Conservation (phyloP, 2,113 vertebrate genomes). For the Tenebrosternarchus preto region DNA sequence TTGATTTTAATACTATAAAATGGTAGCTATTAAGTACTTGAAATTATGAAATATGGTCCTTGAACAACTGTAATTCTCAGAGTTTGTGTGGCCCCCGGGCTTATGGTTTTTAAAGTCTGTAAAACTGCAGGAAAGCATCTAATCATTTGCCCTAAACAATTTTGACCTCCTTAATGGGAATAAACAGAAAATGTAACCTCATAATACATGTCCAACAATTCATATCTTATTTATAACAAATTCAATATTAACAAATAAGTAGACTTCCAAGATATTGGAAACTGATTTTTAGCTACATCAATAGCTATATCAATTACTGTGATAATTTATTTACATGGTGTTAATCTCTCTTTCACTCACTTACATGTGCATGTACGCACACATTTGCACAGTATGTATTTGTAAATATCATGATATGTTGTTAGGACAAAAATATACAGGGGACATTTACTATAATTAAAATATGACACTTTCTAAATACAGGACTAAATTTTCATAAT, state of each 20-base stretch:
- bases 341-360: too few species aligned
- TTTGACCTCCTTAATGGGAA: not conserved
- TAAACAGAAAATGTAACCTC: not conserved
- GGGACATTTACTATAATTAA: too few species aligned
- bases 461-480: too few species aligned
- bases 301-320: too few species aligned
- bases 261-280: not conserved
- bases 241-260: not conserved
- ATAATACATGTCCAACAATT: not conserved
- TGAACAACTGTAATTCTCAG: not conserved
- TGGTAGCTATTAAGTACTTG: conserved; percentile 9
- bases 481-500: not conserved
- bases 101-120: not conserved
- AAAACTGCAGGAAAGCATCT: not conserved
- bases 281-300: not conserved
- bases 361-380: too few species aligned
- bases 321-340: too few species aligned
- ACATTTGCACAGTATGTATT: too few species aligned
- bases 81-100: not conserved
- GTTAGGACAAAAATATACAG: too few species aligned
- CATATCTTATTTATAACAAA: not conserved
- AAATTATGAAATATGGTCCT: not conserved
- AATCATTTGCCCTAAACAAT: not conserved
- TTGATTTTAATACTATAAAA: conserved; percentile 1
- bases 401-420: too few species aligned